A percentile compares a stretch with the other conserved stretches of the same genome.
These are phyloP conservation scores for Parambassis ranga DNA, from an alignment of 2,797 vertebrate species.

Conservation along the genomic window DNA sequence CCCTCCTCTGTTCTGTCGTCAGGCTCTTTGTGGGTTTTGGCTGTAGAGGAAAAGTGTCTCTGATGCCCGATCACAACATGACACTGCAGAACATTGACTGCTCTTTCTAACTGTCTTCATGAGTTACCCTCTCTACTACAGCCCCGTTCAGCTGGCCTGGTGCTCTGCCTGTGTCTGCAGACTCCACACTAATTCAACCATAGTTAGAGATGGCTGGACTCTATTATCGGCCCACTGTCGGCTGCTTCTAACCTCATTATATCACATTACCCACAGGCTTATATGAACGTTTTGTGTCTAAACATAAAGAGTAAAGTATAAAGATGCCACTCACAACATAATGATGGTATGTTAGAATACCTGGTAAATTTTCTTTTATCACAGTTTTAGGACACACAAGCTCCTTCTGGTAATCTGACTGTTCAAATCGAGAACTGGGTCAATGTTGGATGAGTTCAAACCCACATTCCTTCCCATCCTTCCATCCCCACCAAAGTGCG, in stretches of 20 bases:
- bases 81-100: conserved; percentile 46
- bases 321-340: not conserved
- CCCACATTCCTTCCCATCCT: no score
- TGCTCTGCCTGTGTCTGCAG: not conserved
- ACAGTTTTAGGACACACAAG: no score
- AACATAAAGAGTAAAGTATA: not conserved
- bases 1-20: conserved; percentile 8
- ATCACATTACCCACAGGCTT: conserved; percentile 11
- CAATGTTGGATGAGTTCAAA: no score
- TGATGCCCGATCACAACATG: conserved; percentile 60
- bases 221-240: conserved; percentile 17
- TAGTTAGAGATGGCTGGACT: conserved; percentile 1
- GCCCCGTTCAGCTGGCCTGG: conserved; percentile 13
- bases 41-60: conserved; percentile 30
- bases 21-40: conserved; percentile 38
- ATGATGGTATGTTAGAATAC: no score
- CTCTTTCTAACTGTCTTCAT: conserved; percentile 53
- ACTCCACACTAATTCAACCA: conserved; percentile 16
- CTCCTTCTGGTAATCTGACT: no score
- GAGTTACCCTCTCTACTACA: conserved; percentile 38
- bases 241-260: conserved; percentile 41
- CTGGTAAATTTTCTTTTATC: no score
- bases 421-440: no score
- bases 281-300: conserved; percentile 23
- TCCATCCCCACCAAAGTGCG: no score